Evolutionary conservation across 2,113 vertebrate species (phyloP), one percentile per base, ranked within the genome.

Genomic region (Colossoma macropomum): DNA sequence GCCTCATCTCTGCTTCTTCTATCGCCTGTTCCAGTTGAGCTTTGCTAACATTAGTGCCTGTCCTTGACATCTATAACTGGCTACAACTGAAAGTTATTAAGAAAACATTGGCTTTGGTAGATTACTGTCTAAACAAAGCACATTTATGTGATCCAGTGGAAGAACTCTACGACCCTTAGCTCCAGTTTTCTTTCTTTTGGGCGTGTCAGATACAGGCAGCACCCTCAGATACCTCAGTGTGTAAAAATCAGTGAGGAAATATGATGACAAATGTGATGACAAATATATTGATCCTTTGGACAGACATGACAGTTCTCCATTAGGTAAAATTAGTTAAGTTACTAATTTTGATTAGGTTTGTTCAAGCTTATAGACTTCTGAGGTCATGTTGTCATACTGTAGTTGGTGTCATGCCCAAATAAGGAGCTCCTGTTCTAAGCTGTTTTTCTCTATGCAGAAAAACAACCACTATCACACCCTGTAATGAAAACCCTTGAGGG

Each of bases 101-200:
- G 87, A 56, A 59, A 83, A 34, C 70, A 68, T 84, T 89, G 89
- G 89, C 82, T 88, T 89, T 88, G 1, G 4, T 23, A 30, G 3
- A 15, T 77, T 73, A 38, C n/a, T 73, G 84, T 91, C 86, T 77
- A 87, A 86, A 88, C 56, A 91, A 89, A 87, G 84, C 74, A 83
- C 25, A 30, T 82, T 83, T 69, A 86, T 69, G 73, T 82, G 86
- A 89, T 81, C 68, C 30, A 10, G 68, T 84, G 68, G 34, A 85
- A 79, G 80, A 45, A 12, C 28, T 45, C 15, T 38, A 23, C 15
- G 16, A 13, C 23, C 38, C 23, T 13, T 2, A 52, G 50, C 13
- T n/a, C n/a, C n/a, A n/a, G 15, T 54, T 52, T 73, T 73, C 8
- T 17, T 52, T 52, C 45, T 8, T 17, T 38, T 41, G 38, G 38